A percentile compares a stretch with the other conserved stretches of the same genome.
phyloP scores from a whole-genome alignment of 1,140 invertebrate species.

The Magallana angulata region DNA sequence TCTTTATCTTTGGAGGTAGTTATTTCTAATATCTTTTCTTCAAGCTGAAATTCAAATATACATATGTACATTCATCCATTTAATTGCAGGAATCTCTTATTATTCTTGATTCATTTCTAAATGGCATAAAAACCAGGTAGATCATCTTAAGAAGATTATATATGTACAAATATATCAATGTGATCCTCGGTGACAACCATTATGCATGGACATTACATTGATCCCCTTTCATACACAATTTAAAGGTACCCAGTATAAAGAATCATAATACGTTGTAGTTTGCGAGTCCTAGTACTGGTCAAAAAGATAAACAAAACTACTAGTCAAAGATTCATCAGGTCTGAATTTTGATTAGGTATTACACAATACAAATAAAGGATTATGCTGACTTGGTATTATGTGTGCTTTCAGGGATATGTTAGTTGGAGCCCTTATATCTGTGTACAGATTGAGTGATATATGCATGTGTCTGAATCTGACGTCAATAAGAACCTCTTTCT shows the following conservation, averaged over 20 bases:
- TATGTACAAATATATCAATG: not conserved
- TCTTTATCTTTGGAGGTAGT: conserved; percentile 67
- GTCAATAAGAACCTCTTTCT: conserved; percentile 48
- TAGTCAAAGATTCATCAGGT: too few relatives aligned
- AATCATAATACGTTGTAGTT: too few relatives aligned
- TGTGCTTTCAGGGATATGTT: too few relatives aligned
- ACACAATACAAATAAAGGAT: not conserved
- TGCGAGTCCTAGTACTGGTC: too few relatives aligned
- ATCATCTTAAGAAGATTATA: not conserved
- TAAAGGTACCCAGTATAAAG: too few relatives aligned
- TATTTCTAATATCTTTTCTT: conserved; percentile 62
- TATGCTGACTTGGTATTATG: too few relatives aligned
- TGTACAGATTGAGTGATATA: not conserved
- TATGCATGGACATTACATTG: too few relatives aligned
- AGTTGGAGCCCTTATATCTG: too few relatives aligned
- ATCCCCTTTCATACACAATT: too few relatives aligned
- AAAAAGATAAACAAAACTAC: too few relatives aligned
- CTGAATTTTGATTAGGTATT: not conserved
- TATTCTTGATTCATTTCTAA: not conserved
- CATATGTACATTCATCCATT: conserved; percentile 9
- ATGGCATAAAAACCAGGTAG: not conserved
- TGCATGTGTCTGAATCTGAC: not conserved
- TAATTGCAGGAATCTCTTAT: not conserved
- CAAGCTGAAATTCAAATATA: conserved; percentile 59
- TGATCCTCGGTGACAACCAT: not conserved